Conservation (phyloP, 30 jellyfish, hydroid and myxozoan species). For the Rhopilema esculentum region DNA sequence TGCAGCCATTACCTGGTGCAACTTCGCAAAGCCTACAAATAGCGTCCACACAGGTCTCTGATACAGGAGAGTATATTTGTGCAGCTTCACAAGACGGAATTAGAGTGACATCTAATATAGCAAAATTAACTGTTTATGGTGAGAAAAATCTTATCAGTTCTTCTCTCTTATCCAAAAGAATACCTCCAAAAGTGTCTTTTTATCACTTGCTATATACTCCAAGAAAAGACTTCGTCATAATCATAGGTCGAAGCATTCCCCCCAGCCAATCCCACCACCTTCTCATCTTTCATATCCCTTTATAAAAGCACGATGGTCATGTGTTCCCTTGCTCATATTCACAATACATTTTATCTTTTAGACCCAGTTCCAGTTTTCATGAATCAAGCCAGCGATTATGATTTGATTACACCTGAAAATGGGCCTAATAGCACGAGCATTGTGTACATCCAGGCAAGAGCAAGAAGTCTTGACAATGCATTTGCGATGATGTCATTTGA, state of each 20-base stretch:
- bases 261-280: too few species aligned
- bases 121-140: constrained; percentile 84
- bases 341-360: constrained; percentile 7
- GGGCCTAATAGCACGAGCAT: constrained; percentile 56
- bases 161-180: too few species aligned
- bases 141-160: too few species aligned
- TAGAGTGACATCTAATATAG: constrained; percentile 73
- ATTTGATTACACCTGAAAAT: constrained; percentile 75
- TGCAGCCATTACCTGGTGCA: constrained; percentile 76
- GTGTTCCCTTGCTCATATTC: too few species aligned
- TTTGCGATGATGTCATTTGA: constrained; percentile 70
- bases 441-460: constrained; percentile 65
- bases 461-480: constrained; percentile 69
- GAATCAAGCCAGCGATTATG: constrained; percentile 64
- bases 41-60: constrained; percentile 57
- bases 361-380: constrained; percentile 85
- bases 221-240: too few species aligned
- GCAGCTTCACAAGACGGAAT: constrained; percentile 70
- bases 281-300: too few species aligned
- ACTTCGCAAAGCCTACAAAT: constrained; percentile 35
- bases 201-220: too few species aligned
- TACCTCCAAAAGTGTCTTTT: too few species aligned
- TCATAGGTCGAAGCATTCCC: too few species aligned
- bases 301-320: too few species aligned
- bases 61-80: constrained; percentile 87